These are phyloP conservation scores for Bryconaethiops microstoma DNA, from an alignment of 2,797 vertebrate species.

Conservation along the genomic window DNA sequence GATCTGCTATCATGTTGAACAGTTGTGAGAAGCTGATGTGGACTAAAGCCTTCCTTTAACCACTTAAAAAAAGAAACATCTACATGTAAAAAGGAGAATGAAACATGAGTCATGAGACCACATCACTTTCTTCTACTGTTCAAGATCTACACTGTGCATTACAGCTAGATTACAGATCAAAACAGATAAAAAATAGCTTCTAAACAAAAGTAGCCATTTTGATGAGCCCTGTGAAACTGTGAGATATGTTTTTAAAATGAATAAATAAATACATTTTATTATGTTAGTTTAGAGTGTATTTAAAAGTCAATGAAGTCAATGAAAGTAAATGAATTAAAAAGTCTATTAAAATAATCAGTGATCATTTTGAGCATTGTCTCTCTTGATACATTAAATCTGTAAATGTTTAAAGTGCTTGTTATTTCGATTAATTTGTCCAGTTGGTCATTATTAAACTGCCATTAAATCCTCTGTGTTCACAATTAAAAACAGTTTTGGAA, in stretches of 20 bases:
- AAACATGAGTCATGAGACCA: slow-evolving; percentile 33
- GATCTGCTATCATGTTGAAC: background rate
- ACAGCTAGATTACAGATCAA: background rate
- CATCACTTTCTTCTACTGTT: slow-evolving; percentile 1
- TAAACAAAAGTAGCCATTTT: background rate
- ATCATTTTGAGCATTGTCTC: background rate
- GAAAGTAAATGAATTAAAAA: no score
- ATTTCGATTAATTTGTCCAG: background rate
- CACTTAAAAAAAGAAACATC: background rate
- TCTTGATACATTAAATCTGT: no score
- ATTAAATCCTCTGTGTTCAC: background rate
- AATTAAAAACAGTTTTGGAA: background rate
- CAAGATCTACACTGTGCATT: background rate
- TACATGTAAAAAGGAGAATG: background rate
- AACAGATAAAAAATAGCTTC: no score
- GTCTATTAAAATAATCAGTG: background rate
- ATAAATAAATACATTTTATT: no score
- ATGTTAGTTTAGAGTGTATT: background rate
- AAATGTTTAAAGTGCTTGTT: background rate
- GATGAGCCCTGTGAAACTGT: background rate
- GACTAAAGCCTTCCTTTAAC: background rate
- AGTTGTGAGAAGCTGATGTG: background rate
- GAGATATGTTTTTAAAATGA: background rate
- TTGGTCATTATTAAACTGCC: background rate
- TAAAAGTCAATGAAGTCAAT: background rate